phyloP scores from a whole-genome alignment of 2,797 vertebrate species.

The Lagorchestes hirsutus region DNA sequence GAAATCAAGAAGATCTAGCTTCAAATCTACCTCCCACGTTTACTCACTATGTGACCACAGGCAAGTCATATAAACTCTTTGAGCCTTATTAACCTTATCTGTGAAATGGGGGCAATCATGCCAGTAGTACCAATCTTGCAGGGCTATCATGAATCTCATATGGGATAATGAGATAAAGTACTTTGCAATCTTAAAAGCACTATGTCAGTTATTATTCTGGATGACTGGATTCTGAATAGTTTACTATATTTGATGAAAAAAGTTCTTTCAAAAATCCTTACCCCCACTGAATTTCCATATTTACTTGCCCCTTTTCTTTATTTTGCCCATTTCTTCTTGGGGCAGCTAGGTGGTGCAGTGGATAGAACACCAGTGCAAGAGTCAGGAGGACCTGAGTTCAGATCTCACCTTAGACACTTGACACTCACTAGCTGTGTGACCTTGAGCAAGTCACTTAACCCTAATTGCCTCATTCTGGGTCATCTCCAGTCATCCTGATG shows the following conservation, averaged over 20 bases:
- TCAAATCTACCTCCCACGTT: not conserved
- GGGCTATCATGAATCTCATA: not conserved
- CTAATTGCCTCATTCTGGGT: too few species aligned
- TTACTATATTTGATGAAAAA: not conserved
- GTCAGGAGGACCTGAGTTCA: too few species aligned
- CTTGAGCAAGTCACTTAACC: too few species aligned
- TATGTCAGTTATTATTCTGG: not conserved
- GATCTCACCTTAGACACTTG: too few species aligned
- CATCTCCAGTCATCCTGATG: too few species aligned
- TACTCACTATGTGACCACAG: not conserved
- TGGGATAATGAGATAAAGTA: not conserved
- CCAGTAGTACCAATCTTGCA: not conserved
- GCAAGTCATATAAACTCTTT: not conserved
- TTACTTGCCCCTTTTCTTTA: not conserved
- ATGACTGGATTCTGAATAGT: not conserved
- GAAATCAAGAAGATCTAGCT: not conserved
- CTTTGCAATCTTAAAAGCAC: not conserved
- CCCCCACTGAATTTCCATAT: not conserved
- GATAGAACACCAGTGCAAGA: too few species aligned
- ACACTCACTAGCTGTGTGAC: too few species aligned
- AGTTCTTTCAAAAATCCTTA: not conserved
- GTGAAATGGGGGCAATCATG: not conserved
- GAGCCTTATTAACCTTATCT: not conserved
- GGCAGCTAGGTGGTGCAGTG: too few species aligned
- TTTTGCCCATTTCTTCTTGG: not conserved